These are phyloP conservation scores for Apodemus agrarius DNA, from an alignment of 2,797 vertebrate species.

Conservation along the genomic window DNA sequence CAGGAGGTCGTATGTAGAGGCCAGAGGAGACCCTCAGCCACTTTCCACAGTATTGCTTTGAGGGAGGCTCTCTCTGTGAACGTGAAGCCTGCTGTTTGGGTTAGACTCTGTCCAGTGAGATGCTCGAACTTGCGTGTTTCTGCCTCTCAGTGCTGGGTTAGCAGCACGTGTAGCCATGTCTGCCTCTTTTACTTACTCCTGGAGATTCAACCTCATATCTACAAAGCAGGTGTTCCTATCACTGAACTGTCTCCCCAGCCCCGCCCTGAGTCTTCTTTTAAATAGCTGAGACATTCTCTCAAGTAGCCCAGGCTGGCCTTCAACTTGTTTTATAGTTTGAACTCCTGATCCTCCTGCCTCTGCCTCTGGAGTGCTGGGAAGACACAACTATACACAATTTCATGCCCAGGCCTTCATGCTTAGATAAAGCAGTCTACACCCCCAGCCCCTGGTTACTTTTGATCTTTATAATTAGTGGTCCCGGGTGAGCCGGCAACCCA, in stretches of 20 bases:
- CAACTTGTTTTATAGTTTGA: not conserved
- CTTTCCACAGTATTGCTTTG: too few species aligned
- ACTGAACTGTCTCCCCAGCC: not conserved
- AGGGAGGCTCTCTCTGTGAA: not conserved
- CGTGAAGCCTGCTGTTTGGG: not conserved
- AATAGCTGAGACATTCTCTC: not conserved
- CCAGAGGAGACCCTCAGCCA: not conserved
- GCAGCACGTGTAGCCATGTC: not conserved
- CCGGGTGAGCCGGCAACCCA: not conserved
- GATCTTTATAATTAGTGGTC: not conserved
- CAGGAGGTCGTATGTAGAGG: not conserved
- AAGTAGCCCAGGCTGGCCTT: not conserved
- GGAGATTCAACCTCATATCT: not conserved
- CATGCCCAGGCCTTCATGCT: too few species aligned
- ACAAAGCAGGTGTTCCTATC: not conserved
- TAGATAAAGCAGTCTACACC: not conserved
- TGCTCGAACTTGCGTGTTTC: not conserved
- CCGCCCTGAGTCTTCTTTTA: not conserved
- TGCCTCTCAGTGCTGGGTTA: not conserved
- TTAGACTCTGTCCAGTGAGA: not conserved
- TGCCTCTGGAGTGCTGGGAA: not conserved
- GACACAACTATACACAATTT: not conserved
- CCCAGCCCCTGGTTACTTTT: not conserved
- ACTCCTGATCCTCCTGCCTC: not conserved
- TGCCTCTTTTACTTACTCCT: not conserved